Conservation (phyloP, 2,888 invertebrate genomes). For the Hemaris fuciformis region DNA sequence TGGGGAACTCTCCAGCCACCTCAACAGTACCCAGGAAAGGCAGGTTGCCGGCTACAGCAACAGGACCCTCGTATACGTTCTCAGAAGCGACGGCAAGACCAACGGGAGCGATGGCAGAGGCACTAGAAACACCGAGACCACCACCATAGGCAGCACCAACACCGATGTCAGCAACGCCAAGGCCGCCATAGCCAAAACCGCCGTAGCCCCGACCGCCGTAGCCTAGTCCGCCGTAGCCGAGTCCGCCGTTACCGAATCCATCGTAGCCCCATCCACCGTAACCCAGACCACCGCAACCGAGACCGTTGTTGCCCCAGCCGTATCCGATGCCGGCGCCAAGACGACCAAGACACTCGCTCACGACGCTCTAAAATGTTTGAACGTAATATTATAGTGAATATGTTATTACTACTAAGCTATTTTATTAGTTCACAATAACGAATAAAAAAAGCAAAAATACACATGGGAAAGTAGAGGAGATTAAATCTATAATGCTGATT, state of each 20-base stretch:
- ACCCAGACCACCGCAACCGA: constrained; percentile 7
- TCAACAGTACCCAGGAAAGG: constrained; percentile 16
- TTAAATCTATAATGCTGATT: no score
- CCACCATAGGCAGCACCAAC: constrained; percentile 14
- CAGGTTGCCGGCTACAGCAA: constrained; percentile 9
- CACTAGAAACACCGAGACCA: constrained; percentile 5
- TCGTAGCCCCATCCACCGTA: constrained; percentile 14
- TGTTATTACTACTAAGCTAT: no score
- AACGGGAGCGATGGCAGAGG: constrained; percentile 7
- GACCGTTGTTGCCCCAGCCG: background rate
- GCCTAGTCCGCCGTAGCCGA: constrained; percentile 1
- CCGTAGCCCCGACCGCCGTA: constrained; percentile 19
- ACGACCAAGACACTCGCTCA: background rate
- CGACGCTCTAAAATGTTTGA: background rate
- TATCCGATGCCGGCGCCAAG: constrained; percentile 6
- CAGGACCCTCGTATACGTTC: constrained; percentile 8
- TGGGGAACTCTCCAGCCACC: constrained; percentile 8
- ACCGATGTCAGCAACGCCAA: background rate
- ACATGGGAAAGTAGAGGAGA: no score
- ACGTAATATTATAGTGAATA: no score
- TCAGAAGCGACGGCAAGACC: constrained; percentile 20
- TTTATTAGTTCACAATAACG: background rate
- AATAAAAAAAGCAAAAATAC: no score
- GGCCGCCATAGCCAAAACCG: background rate
- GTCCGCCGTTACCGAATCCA: background rate